phyloP scores from a whole-genome alignment of 2,797 vertebrate genomes.

The Anomalospiza imberbis region DNA sequence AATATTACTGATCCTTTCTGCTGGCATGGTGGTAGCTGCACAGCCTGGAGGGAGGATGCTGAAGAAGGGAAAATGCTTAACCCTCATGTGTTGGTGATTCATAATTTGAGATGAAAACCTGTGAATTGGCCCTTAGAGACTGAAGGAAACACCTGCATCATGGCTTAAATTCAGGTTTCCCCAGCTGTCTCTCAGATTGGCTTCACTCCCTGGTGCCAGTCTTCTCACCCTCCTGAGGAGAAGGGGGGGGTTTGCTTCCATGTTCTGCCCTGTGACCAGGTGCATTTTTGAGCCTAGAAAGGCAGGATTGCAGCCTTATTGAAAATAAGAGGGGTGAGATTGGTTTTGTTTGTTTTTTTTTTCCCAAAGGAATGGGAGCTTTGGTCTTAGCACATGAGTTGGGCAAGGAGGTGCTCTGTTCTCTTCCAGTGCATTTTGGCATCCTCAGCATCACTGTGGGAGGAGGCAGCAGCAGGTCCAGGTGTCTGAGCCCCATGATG shows the following conservation, averaged over 20 bases:
- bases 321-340: neutral
- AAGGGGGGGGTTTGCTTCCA: accelerated
- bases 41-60: neutral
- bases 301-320: neutral
- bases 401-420: neutral
- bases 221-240: accelerated
- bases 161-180: neutral
- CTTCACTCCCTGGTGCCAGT: neutral
- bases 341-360: neutral
- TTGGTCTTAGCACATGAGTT: accelerated
- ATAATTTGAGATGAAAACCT: conserved; percentile 24
- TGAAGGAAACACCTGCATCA: neutral
- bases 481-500: neutral
- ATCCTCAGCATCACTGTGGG: accelerated
- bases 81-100: neutral
- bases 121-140: conserved; percentile 3
- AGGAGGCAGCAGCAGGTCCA: neutral
- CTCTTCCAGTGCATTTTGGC: accelerated
- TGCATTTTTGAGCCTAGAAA: accelerated
- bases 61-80: neutral
- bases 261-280: accelerated
- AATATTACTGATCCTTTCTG: neutral
- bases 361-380: neutral
- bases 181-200: neutral
- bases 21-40: neutral